Conservation (phyloP, 2,113 vertebrate genomes). For the Spea multiplicata region DNA sequence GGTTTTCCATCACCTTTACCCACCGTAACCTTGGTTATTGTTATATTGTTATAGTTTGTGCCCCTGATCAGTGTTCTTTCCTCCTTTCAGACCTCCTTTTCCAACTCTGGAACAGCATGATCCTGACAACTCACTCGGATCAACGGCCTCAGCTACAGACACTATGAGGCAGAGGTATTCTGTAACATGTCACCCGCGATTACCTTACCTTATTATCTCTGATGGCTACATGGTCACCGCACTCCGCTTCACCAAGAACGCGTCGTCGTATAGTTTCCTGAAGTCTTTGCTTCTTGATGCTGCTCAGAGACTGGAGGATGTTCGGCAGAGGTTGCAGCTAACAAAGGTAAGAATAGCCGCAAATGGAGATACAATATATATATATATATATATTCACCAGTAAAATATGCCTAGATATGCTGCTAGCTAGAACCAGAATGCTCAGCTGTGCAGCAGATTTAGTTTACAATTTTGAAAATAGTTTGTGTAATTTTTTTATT, state of each 20-base stretch:
- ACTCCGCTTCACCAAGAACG: slow-evolving; percentile 65
- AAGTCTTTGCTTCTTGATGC: slow-evolving; percentile 75
- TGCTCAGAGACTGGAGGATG: slow-evolving; percentile 72
- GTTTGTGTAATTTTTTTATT: too few relatives aligned
- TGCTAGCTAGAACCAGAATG: too few relatives aligned
- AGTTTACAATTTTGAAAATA: too few relatives aligned
- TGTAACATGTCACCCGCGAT: slow-evolving; percentile 80
- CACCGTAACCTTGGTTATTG: too few relatives aligned
- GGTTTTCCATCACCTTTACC: too few relatives aligned
- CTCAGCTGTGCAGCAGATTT: too few relatives aligned
- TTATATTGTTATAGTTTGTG: too few relatives aligned
- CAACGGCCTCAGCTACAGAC: slow-evolving; percentile 78
- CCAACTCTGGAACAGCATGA: slow-evolving; percentile 59
- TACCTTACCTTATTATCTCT: slow-evolving; percentile 84
- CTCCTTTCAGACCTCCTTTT: slow-evolving; percentile 66
- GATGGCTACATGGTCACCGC: slow-evolving; percentile 92
- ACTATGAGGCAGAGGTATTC: slow-evolving; percentile 85
- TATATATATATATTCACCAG: too few relatives aligned
- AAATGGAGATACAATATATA: too few relatives aligned
- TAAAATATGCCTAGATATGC: too few relatives aligned
- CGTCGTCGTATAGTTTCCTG: slow-evolving; percentile 71
- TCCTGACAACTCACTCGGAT: slow-evolving; percentile 69
- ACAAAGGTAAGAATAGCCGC: slow-evolving; percentile 55
- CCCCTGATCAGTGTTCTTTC: slow-evolving; percentile 36
- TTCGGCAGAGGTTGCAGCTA: slow-evolving; percentile 55